A percentile compares a stretch with the other conserved stretches of the same genome.
Conservation (phyloP, 2,113 vertebrate species). For the Pygoscelis antarcticus region DNA sequence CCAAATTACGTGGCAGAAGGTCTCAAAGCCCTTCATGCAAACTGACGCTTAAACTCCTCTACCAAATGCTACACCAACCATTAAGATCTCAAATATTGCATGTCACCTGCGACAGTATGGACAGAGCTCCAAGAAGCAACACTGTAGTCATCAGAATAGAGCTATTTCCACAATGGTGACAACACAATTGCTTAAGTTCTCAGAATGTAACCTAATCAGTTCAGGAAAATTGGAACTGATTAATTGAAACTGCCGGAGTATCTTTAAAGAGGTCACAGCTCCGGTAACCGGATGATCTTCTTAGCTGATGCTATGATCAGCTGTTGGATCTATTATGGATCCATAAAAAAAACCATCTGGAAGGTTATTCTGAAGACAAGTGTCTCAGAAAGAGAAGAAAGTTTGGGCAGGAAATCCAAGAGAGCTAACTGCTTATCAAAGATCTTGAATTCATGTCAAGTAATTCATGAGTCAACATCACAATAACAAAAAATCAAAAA, state of each 20-base stretch:
- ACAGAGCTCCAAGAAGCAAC: neutral
- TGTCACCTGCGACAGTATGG: accelerated
- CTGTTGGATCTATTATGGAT: neutral
- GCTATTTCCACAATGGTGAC: neutral
- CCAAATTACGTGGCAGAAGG: neutral
- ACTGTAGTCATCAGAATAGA: neutral
- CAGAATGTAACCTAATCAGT: neutral
- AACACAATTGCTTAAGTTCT: neutral
- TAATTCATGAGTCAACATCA: neutral
- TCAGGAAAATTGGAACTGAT: neutral
- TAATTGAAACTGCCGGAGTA: neutral
- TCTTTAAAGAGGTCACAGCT: neutral
- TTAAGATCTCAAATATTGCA: neutral
- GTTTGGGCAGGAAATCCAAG: neutral
- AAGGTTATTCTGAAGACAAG: neutral
- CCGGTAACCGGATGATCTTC: neutral
- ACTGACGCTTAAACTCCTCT: neutral
- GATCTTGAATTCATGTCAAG: neutral
- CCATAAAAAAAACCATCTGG: neutral
- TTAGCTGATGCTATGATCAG: neutral
- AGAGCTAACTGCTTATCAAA: neutral
- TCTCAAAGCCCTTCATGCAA: neutral
- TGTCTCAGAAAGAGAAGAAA: neutral
- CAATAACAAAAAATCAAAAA: neutral
- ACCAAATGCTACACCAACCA: neutral